phyloP scores from a whole-genome alignment of 2,113 vertebrate species.

The Poicephalus gulielmi region DNA sequence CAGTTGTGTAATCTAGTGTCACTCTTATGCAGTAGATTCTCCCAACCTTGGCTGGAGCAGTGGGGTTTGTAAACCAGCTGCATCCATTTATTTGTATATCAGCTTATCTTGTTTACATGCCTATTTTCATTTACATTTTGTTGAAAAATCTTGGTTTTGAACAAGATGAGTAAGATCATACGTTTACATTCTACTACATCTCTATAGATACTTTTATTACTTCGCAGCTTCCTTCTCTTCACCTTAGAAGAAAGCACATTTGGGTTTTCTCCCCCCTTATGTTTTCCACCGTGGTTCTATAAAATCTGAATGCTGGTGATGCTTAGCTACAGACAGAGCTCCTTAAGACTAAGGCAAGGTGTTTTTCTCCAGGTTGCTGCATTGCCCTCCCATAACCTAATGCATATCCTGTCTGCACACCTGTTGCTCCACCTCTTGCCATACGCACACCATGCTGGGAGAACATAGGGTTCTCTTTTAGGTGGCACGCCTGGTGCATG shows the following conservation, averaged over 20 bases:
- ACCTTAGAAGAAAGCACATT: not conserved
- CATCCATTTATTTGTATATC: not conserved
- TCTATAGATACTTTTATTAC: not conserved
- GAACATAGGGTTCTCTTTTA: not conserved
- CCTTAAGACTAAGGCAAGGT: not conserved
- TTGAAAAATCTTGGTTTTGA: not conserved
- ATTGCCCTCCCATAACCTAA: not conserved
- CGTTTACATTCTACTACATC: not conserved
- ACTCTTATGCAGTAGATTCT: not conserved
- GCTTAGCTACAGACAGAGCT: not conserved
- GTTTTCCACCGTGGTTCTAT: not conserved
- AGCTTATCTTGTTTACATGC: not conserved
- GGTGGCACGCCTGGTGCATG: not conserved
- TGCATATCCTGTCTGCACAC: not conserved
- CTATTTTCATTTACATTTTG: not conserved
- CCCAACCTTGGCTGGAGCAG: not conserved
- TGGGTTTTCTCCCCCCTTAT: rapidly evolving
- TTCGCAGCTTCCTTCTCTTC: not conserved
- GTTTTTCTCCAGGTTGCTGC: not conserved
- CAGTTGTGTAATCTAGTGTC: not conserved
- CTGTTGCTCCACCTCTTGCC: not conserved
- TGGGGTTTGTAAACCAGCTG: not conserved
- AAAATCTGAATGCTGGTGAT: not conserved
- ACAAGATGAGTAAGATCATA: not conserved
- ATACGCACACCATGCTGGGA: not conserved